Base-by-base conservation (phyloP, 2,888 invertebrate species). In the Pachliopta kotzebuea region DNA sequence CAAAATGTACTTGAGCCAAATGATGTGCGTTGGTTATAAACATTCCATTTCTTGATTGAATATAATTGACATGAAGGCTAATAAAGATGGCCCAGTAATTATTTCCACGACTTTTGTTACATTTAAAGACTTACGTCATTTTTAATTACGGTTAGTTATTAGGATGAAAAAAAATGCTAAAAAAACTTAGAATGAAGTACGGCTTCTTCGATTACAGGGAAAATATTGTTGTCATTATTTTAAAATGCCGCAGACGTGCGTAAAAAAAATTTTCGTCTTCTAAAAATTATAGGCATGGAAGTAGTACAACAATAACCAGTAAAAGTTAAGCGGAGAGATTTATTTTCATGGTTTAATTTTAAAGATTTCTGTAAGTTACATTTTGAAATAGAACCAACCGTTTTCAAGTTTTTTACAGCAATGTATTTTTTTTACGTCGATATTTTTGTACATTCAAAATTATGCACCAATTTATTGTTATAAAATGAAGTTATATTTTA, bases 61-160 rank as follows among this genome's bases (percentile, higher is more conserved):
- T 71, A 69, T 78, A 84, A 87, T 83, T 83, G 81, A 72, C 72
- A 73, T 62, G 81, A 82, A 85, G 84, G 85, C 75, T 79, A 75
- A 76, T 71, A 76, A 73, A 72, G 71, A 73, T 60, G 69, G 68
- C 67, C 68, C 66, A 68, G 72, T 73, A 76, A 79, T 80, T 80
- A 77, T 67, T 75, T 64, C 66, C 69, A 69, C 70, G 70, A 71
- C 71, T 71, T 67, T 55, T 71, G 62, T 63, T 67, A 63, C 66
- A 67, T 70, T 68, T 62, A 67, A 72, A 71, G 71, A 76, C 72
- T 76, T 74, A 72, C 45, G 45, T 45, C 45, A 45, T 45, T 4
- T 45, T 6, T n/a, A n/a, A 18, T 45, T 4, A 45, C 45, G n/a
- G 18, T n/a, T 6, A 6, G n/a, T n/a, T 17, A 4, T 42, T 17